phyloP scores from a whole-genome alignment of 2,888 invertebrate genomes.

The Drosophila kuntzei region DNA sequence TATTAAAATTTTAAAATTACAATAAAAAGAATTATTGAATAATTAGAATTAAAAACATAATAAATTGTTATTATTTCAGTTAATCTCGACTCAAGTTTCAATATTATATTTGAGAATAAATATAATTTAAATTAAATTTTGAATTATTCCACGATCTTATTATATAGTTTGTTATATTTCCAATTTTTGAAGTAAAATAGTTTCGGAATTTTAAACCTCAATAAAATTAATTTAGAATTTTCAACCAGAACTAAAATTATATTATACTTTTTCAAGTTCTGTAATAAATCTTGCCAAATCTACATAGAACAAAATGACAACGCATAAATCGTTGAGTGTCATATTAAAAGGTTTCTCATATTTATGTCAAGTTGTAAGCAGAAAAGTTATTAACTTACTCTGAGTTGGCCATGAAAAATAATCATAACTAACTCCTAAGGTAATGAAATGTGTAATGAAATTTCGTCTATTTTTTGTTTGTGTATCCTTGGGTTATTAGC shows the following conservation, averaged over 20 bases:
- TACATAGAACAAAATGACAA: not conserved
- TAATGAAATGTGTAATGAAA: not conserved
- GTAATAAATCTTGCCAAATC: not conserved
- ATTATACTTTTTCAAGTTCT: not conserved
- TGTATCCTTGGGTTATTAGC: not conserved
- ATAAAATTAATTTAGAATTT: not conserved
- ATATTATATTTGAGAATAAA: too few relatives aligned
- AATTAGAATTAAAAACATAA: too few relatives aligned
- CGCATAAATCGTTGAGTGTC: slow-evolving; percentile 2
- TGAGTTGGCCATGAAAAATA: slow-evolving; percentile 34
- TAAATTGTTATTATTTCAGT: too few relatives aligned
- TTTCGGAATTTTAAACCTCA: not conserved
- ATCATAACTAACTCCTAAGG: slow-evolving; percentile 3
- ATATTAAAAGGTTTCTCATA: slow-evolving; percentile 15
- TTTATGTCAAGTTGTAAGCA: slow-evolving; percentile 2
- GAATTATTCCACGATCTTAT: too few relatives aligned
- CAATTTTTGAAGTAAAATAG: not conserved
- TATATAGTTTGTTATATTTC: too few relatives aligned
- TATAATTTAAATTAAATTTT: too few relatives aligned
- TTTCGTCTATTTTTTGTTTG: not conserved
- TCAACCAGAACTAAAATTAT: not conserved
- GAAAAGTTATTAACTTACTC: slow-evolving; percentile 11
- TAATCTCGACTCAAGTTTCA: too few relatives aligned
- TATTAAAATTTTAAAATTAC: too few relatives aligned
- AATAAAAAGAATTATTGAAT: too few relatives aligned